A percentile compares a stretch with the other conserved stretches of the same genome.
Evolutionary conservation across 2,888 invertebrate species (phyloP).

Genomic region (Pegoplata infirma): DNA sequence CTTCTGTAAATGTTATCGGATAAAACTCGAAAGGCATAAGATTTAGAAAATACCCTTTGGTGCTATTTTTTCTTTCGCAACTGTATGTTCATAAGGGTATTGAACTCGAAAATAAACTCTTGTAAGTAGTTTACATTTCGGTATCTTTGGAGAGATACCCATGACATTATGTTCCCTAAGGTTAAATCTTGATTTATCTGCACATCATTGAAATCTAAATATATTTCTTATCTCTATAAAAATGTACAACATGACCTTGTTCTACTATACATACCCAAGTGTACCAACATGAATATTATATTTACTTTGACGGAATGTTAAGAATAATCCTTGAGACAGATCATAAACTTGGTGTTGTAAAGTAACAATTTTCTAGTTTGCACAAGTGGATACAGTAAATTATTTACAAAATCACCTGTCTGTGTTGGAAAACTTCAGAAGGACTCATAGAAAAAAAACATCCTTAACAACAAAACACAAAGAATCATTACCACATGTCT

Average conservation of each 20-base stretch:
- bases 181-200: too few species aligned
- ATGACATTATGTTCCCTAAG: too few species aligned
- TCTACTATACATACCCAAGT: neutral
- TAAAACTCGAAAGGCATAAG: too few species aligned
- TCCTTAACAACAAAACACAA: neutral
- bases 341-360: slow-evolving; percentile 27
- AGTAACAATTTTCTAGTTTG: slow-evolving; percentile 37
- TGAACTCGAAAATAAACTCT: too few species aligned
- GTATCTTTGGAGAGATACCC: too few species aligned
- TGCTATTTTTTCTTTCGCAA: too few species aligned
- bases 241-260: slow-evolving; percentile 38
- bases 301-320: slow-evolving; percentile 48
- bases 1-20: too few species aligned
- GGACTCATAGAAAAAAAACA: neutral
- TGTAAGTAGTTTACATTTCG: too few species aligned
- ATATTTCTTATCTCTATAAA: neutral
- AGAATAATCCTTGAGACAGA: slow-evolving; percentile 57
- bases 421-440: slow-evolving; percentile 38
- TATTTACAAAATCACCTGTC: slow-evolving; percentile 54
- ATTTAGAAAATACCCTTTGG: too few species aligned
- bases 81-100: too few species aligned
- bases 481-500: slow-evolving; percentile 7
- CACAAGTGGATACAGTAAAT: slow-evolving; percentile 18
- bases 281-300: neutral
- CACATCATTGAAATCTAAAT: too few species aligned